Evolutionary conservation across 2,113 vertebrate species (phyloP).

Genomic region (Neoarius graeffei): DNA sequence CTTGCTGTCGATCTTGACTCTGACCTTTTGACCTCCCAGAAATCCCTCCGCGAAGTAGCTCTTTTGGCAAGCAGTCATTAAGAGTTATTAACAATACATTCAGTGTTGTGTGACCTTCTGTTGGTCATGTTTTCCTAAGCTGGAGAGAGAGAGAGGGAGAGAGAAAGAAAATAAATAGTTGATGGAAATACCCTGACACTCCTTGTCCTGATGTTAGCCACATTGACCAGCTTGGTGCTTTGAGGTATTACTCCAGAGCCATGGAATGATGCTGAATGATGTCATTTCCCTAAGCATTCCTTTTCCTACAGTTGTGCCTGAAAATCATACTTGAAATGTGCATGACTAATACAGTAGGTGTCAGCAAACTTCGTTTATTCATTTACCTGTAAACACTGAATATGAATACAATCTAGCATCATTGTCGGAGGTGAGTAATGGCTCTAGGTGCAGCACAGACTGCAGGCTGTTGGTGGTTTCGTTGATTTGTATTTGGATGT

Average conservation of each 20-base stretch:
- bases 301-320: slow-evolving; percentile 63
- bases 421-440: slow-evolving; percentile 52
- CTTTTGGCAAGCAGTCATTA: slow-evolving; percentile 28
- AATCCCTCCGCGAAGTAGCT: neutral
- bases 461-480: slow-evolving; percentile 48
- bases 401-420: slow-evolving; percentile 34
- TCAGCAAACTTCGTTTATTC: slow-evolving; percentile 1
- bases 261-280: slow-evolving; percentile 58
- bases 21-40: slow-evolving; percentile 24
- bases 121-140: slow-evolving; percentile 12
- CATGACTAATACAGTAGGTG: neutral
- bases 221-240: slow-evolving; percentile 61
- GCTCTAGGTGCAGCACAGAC: neutral
- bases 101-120: slow-evolving; percentile 23
- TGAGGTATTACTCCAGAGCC: slow-evolving; percentile 54
- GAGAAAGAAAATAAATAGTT: slow-evolving; percentile 51
- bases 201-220: slow-evolving; percentile 61
- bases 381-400: neutral
- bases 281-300: slow-evolving; percentile 60
- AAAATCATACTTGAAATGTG: slow-evolving; percentile 69
- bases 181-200: slow-evolving; percentile 64
- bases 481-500: slow-evolving; percentile 46
- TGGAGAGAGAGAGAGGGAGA: slow-evolving; percentile 53
- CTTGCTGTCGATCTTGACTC: slow-evolving; percentile 1
- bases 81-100: slow-evolving; percentile 39